Conservation (phyloP, 2,113 vertebrate species). For the Xiphias gladius region DNA sequence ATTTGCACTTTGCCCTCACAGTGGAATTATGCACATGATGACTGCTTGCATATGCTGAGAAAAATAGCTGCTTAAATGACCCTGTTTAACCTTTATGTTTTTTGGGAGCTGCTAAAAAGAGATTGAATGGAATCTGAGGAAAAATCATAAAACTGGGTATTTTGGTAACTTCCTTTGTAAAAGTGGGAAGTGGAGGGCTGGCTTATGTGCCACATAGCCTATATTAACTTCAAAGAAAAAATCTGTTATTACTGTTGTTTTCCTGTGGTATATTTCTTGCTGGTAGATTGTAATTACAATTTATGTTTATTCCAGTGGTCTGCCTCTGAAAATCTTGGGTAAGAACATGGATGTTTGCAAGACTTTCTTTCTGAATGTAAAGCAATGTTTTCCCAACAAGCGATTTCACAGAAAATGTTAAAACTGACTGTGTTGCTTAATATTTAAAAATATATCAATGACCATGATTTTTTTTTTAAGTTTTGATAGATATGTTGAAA, state of each 20-base stretch:
- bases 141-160: neutral
- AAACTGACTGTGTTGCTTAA: no score
- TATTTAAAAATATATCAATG: neutral
- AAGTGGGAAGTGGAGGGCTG: neutral
- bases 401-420: no score
- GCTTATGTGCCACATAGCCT: neutral
- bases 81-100: constrained; percentile 11
- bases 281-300: no score
- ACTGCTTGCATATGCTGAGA: constrained; percentile 22
- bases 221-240: neutral
- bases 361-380: no score
- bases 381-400: no score
- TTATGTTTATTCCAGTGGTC: neutral
- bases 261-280: no score
- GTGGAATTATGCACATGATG: constrained; percentile 42
- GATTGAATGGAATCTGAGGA: neutral
- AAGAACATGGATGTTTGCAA: neutral
- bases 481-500: no score
- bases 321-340: neutral
- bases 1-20: constrained; percentile 47
- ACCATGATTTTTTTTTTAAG: neutral
- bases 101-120: neutral
- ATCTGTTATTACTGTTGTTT: neutral
- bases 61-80: constrained; percentile 30
- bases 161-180: neutral